Conservation (phyloP, 2,113 vertebrate genomes). For the Calcarius ornatus region DNA sequence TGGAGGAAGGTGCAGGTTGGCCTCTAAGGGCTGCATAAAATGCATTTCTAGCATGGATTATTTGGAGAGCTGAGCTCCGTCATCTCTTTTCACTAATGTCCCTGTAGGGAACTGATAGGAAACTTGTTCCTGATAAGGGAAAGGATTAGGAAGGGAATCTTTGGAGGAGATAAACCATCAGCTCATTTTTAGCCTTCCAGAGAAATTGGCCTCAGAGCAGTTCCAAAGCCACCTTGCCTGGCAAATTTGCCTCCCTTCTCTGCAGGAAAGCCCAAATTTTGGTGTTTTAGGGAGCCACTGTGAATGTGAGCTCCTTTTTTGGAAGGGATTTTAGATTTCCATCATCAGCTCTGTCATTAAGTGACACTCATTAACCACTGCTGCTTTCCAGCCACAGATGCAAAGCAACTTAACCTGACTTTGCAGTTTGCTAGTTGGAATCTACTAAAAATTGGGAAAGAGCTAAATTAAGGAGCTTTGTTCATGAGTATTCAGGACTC, state of each 20-base stretch:
- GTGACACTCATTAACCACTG: not conserved
- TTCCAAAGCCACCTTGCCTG: not conserved
- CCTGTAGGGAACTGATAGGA: not conserved
- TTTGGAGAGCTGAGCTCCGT: not conserved
- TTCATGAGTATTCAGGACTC: not conserved
- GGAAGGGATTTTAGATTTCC: not conserved
- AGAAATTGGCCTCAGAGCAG: not conserved
- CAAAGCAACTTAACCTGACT: not conserved
- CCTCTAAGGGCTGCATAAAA: not conserved
- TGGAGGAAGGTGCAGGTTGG: not conserved
- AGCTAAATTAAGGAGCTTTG: not conserved
- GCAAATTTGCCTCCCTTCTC: not conserved
- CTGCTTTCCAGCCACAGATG: not conserved
- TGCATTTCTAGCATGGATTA: not conserved
- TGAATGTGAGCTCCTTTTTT: not conserved
- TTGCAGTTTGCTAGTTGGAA: not conserved
- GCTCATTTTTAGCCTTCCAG: not conserved
- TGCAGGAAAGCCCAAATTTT: not conserved
- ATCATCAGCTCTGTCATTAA: not conserved
- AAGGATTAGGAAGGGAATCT: not conserved
- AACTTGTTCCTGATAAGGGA: not conserved
- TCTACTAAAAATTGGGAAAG: not conserved
- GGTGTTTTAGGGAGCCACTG: not conserved
- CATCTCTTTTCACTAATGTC: not conserved
- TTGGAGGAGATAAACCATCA: not conserved